phyloP scores from a whole-genome alignment of 2,113 vertebrate species.

The Toxotes jaculatrix region DNA sequence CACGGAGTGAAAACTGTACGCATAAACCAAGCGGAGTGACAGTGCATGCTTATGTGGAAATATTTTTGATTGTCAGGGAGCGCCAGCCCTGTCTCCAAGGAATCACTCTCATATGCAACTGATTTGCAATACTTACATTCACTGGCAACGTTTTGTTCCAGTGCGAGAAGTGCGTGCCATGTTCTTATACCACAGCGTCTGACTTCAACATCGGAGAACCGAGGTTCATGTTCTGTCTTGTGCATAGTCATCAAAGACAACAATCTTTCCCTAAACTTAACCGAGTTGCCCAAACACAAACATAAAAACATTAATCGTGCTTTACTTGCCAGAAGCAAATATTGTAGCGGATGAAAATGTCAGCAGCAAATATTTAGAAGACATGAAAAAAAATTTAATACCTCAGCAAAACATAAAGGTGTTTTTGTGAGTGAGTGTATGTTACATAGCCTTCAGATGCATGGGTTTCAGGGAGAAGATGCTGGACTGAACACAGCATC shows the following conservation, averaged over 20 bases:
- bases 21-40: conserved; percentile 1
- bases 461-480: not conserved
- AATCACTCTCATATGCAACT: conserved; percentile 11
- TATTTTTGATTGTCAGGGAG: conserved; percentile 5
- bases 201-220: not conserved
- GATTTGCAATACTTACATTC: not conserved
- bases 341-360: not conserved
- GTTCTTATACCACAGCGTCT: not conserved
- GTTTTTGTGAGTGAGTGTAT: not conserved
- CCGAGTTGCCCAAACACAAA: not conserved
- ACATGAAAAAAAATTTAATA: too few species aligned
- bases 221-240: not conserved
- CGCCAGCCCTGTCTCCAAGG: not conserved
- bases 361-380: too few species aligned
- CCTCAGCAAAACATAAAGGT: not conserved
- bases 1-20: not conserved
- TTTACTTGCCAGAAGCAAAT: not conserved
- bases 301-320: not conserved
- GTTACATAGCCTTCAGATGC: not conserved
- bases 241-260: not conserved
- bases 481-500: not conserved
- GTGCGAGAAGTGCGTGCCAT: not conserved
- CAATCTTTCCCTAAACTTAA: not conserved
- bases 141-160: not conserved
- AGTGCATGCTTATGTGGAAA: conserved; percentile 11